Evolutionary conservation across 2,797 vertebrate species (phyloP).

Genomic region (Acridotheres tristis): DNA sequence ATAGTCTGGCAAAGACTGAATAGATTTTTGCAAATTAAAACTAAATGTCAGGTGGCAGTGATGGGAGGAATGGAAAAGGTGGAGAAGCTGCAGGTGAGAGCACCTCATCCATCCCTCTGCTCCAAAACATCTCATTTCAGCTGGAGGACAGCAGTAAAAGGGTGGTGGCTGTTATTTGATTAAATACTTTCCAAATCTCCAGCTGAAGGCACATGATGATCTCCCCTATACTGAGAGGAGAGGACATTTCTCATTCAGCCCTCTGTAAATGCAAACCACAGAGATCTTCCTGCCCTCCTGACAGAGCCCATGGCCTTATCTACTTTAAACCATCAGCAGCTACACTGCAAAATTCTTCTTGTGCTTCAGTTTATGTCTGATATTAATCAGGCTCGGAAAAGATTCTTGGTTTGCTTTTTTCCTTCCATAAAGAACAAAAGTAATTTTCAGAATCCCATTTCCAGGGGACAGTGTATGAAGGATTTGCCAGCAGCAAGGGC

Average conservation of each 20-base stretch:
- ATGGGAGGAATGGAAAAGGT: neutral
- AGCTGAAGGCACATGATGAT: neutral
- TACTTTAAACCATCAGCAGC: neutral
- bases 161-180: neutral
- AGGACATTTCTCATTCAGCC: neutral
- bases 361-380: neutral
- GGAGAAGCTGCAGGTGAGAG: neutral
- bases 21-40: neutral
- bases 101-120: neutral
- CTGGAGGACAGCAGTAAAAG: neutral
- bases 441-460: constrained; percentile 4
- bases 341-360: neutral
- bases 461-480: neutral
- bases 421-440: neutral
- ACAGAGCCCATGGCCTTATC: neutral
- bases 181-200: neutral
- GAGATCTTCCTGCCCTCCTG: neutral
- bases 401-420: neutral
- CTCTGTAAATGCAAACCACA: neutral
- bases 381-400: neutral
- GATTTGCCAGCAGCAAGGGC: neutral
- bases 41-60: neutral
- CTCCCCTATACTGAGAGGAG: neutral
- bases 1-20: neutral
- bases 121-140: neutral